Evolutionary conservation across 2,797 vertebrate species (phyloP).

Genomic region (Paramormyrops hopkinsi): DNA sequence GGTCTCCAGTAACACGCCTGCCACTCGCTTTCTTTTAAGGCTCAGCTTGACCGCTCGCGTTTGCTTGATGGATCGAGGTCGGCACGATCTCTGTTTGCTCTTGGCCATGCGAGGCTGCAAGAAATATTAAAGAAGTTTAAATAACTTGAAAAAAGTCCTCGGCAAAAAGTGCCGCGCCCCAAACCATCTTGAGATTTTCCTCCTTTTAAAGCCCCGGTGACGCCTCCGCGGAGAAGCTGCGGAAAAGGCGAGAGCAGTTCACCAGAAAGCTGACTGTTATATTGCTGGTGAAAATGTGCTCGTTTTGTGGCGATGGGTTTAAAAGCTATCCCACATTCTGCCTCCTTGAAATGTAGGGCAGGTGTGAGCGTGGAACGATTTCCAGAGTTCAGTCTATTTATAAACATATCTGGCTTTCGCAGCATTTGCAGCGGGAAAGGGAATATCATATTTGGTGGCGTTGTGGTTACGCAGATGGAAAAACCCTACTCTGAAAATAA

Average conservation of each 20-base stretch:
- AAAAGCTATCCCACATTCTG: background rate
- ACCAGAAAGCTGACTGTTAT: background rate
- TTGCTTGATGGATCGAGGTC: background rate
- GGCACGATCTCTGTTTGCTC: background rate
- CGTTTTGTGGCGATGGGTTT: background rate
- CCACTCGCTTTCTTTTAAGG: constrained; percentile 7
- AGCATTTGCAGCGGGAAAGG: background rate
- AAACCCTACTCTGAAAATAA: constrained; percentile 61
- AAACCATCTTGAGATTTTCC: background rate
- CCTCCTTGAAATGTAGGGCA: background rate
- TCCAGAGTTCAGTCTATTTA: background rate
- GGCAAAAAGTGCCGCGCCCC: background rate
- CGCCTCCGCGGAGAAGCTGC: background rate
- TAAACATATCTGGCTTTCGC: background rate
- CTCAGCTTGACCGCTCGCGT: background rate
- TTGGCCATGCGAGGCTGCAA: background rate
- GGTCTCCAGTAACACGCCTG: constrained; percentile 65
- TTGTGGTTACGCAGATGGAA: constrained; percentile 61
- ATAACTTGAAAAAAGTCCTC: background rate
- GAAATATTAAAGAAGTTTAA: background rate
- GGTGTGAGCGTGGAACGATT: background rate
- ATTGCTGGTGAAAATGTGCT: background rate
- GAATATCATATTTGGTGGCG: constrained; percentile 26
- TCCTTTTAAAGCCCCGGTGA: background rate
- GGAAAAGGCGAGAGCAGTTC: background rate